Evolutionary conservation across 2,888 invertebrate genomes (phyloP), one percentile per base, ranked within the genome.

Genomic region (Agonum fuliginosum): DNA sequence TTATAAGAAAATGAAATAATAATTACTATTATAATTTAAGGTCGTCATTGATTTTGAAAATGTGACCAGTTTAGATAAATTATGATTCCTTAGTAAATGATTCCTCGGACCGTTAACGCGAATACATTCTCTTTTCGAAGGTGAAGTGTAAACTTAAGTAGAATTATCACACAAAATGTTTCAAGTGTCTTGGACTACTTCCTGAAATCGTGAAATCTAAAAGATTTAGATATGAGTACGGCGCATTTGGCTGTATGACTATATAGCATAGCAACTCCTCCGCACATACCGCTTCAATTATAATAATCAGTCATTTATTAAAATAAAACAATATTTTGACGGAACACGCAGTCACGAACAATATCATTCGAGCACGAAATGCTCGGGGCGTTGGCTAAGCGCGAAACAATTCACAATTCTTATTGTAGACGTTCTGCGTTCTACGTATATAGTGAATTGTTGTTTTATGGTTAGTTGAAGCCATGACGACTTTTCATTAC

Each of bases 231-330:
- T n/a, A n/a, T n/a, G 30, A 46, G 46, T 3, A 3, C 17, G 12
- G 1, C 3, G 17, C 17, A 17, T 46, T 46, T 17, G 46, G 46
- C n/a, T n/a, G n/a, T n/a, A n/a, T n/a, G n/a, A n/a, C n/a, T n/a
- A n/a, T n/a, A n/a, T n/a, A n/a, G n/a, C n/a, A n/a, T n/a, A n/a
- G n/a, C 17, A 46, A 46, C 17, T 17, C 46, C 17, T 46, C 46
- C 17, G 46, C 14, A 67, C 67, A 67, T 51, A 65, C 27, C 19
- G 34, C 43, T 20, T 58, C 20, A 67, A 75, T 75, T 75, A 51
- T 75, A 75, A 75, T 67, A 75, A 75, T 75, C 75, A 74, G 74
- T 74, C 74, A 75, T 75, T 75, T 67, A 75, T 75, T 75, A 75
- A 75, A 75, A 75, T 67, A 75, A 75, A 67, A 75, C 75, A 75